These are phyloP conservation scores for Halisarca cf. caerulea DNA, from an alignment of 37 sponge, comb jelly and placozoan genomes.

Conservation along the genomic window DNA sequence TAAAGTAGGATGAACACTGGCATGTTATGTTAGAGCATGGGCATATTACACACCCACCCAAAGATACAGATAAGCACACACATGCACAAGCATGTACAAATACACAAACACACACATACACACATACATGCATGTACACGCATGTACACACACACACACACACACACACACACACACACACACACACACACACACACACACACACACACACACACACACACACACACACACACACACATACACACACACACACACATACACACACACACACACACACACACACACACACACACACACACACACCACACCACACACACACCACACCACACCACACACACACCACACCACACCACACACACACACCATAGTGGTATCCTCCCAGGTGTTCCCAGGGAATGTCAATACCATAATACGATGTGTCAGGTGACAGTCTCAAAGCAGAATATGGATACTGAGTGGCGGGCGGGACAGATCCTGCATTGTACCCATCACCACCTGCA, in stretches of 20 bases:
- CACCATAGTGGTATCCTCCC: constrained; percentile 60
- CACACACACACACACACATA: constrained; percentile 14
- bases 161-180: constrained; percentile 13
- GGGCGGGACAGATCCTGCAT: constrained; percentile 44
- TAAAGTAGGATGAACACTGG: too few species aligned
- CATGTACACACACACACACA: constrained; percentile 7
- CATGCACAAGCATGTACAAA: neutral
- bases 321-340: constrained; percentile 12
- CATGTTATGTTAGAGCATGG: too few species aligned
- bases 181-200: constrained; percentile 23
- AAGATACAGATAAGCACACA: too few species aligned
- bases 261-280: constrained; percentile 1
- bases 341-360: neutral
- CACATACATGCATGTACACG: neutral
- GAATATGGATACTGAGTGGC: constrained; percentile 57
- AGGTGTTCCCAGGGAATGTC: constrained; percentile 31
- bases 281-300: constrained; percentile 23
- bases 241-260: constrained; percentile 17
- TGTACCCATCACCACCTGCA: constrained; percentile 58
- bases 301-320: neutral
- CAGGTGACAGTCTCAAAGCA: constrained; percentile 50
- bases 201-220: constrained; percentile 12
- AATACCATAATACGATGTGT: constrained; percentile 31
- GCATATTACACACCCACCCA: too few species aligned
- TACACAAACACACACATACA: constrained; percentile 9